Conservation (phyloP, 2,888 invertebrate genomes). For the Balanococcus diminutus region DNA sequence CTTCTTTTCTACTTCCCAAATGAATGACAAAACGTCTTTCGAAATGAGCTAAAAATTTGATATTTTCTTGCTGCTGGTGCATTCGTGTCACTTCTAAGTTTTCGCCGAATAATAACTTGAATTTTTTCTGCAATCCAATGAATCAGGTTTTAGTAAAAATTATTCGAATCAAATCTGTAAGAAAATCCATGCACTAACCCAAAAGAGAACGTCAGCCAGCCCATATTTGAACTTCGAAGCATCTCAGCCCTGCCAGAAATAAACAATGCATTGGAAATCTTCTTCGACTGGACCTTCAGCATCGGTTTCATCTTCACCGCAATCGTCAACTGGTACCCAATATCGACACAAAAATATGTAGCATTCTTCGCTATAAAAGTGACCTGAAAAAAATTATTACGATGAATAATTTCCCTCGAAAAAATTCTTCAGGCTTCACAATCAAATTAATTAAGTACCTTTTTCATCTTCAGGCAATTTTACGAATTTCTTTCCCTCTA, state of each 20-base stretch:
- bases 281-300: conserved; percentile 66
- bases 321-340: conserved; percentile 76
- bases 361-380: conserved; percentile 93
- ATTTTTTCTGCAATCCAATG: conserved; percentile 80
- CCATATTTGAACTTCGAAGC: conserved; percentile 99
- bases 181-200: conserved; percentile 66
- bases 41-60: conserved; percentile 98
- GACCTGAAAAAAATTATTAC: conserved; percentile 64
- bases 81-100: conserved; percentile 94
- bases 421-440: background rate
- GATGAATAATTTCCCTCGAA: background rate
- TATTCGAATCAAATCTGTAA: background rate
- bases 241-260: conserved; percentile 98
- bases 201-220: conserved; percentile 99
- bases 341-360: conserved; percentile 98
- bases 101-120: conserved; percentile 86
- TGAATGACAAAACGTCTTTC: conserved; percentile 92
- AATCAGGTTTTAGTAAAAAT: conserved; percentile 35
- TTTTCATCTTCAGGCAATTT: conserved; percentile 92
- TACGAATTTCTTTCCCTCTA: conserved; percentile 97
- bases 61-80: conserved; percentile 97
- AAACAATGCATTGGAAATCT: conserved; percentile 93
- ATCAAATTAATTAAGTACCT: conserved; percentile 65
- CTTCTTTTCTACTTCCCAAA: conserved; percentile 76
- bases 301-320: conserved; percentile 66